Evolutionary conservation across 2,888 invertebrate genomes (phyloP).

Genomic region (Harpalus rufipes): DNA sequence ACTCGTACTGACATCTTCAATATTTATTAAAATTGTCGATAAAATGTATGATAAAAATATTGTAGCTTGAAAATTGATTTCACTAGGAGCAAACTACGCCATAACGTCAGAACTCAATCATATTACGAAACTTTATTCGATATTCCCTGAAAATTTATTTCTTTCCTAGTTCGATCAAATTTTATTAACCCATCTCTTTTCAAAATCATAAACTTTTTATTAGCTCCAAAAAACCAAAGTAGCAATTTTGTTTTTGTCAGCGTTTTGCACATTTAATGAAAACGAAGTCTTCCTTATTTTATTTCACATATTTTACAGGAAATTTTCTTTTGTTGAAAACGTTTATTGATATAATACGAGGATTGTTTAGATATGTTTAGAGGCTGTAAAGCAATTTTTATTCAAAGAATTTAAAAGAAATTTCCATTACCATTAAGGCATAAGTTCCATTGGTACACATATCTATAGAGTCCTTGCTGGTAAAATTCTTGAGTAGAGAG

Average conservation of each 20-base stretch:
- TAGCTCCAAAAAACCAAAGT: not conserved
- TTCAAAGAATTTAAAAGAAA: too few species aligned
- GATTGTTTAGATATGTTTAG: too few species aligned
- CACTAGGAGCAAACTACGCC: not conserved
- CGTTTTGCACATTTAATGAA: not conserved
- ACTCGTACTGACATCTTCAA: not conserved
- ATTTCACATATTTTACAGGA: not conserved
- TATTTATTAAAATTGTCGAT: constrained; percentile 4
- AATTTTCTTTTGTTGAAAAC: not conserved
- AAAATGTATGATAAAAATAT: not conserved
- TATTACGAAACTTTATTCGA: constrained; percentile 6
- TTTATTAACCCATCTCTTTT: not conserved
- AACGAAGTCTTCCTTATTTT: not conserved
- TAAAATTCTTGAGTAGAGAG: too few species aligned
- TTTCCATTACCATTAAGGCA: too few species aligned
- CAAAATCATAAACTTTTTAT: constrained; percentile 4
- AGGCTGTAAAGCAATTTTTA: too few species aligned
- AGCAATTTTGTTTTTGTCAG: not conserved
- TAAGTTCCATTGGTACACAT: too few species aligned
- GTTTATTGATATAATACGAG: too few species aligned
- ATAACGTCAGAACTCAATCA: constrained; percentile 2
- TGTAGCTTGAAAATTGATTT: constrained; percentile 6
- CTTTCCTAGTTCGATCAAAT: not conserved
- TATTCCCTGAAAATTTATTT: constrained; percentile 1
- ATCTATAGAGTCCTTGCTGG: too few species aligned